A percentile compares a stretch with the other conserved stretches of the same genome.
Evolutionary conservation across 2,888 invertebrate species (phyloP).

Genomic region (Anoncus sp.): DNA sequence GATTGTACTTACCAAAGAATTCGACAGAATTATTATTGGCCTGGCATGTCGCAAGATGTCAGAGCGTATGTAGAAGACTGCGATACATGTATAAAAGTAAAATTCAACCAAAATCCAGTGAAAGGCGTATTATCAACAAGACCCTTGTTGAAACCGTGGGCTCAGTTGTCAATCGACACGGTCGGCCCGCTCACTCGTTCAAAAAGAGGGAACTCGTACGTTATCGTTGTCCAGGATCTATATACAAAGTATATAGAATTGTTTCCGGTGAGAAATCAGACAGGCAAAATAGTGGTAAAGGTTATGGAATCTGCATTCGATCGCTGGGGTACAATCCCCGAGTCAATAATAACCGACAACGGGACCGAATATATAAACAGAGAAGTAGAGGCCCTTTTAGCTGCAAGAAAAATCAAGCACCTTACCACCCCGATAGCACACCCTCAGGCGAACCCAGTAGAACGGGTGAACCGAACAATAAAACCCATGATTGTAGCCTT

Average conservation of each 20-base stretch:
- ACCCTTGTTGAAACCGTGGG: constrained; percentile 44
- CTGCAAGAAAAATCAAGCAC: constrained; percentile 7
- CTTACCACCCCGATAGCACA: constrained; percentile 19
- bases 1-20: constrained; percentile 45
- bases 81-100: constrained; percentile 39
- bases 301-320: constrained; percentile 31
- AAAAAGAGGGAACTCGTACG: background rate
- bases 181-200: constrained; percentile 5
- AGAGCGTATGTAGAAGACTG: constrained; percentile 31
- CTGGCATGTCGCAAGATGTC: background rate
- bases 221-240: constrained; percentile 34
- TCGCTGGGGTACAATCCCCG: constrained; percentile 36
- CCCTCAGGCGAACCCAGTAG: too few relatives aligned
- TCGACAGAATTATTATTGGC: constrained; percentile 40
- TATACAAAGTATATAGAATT: constrained; percentile 49
- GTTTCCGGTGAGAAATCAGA: constrained; percentile 27
- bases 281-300: constrained; percentile 35
- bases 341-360: constrained; percentile 42
- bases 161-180: too few relatives aligned
- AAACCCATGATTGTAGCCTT: constrained; percentile 46
- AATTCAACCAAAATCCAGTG: constrained; percentile 42
- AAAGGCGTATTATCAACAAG: constrained; percentile 11
- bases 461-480: constrained; percentile 46
- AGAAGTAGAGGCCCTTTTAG: constrained; percentile 35
- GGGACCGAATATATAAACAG: constrained; percentile 31